Evolutionary conservation across 2,888 invertebrate genomes (phyloP).

Genomic region (Beris morrisii): DNA sequence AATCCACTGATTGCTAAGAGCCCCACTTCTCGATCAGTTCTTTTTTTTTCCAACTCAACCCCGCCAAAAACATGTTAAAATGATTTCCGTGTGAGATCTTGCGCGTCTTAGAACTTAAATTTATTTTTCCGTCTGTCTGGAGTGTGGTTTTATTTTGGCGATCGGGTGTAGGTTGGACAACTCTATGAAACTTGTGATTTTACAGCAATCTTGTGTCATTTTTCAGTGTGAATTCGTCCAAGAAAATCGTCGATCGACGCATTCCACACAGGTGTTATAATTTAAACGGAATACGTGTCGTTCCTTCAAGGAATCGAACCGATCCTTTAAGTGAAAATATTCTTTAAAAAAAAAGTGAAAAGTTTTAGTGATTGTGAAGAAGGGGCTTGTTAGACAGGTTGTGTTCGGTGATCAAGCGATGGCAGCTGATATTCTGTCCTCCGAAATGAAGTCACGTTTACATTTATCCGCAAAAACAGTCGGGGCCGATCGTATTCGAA

Average conservation of each 20-base stretch:
- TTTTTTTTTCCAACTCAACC: constrained; percentile 3
- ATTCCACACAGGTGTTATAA: constrained; percentile 6
- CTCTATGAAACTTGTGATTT: constrained; percentile 14
- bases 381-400: background rate
- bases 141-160: constrained; percentile 12
- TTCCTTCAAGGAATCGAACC: background rate
- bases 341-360: too few relatives aligned
- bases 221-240: constrained; percentile 10
- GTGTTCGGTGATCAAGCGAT: constrained; percentile 52
- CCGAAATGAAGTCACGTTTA: constrained; percentile 73
- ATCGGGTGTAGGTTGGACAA: constrained; percentile 11
- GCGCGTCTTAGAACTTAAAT: too few relatives aligned
- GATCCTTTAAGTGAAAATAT: background rate
- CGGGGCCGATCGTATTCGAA: constrained; percentile 78
- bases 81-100: too few relatives aligned
- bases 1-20: background rate
- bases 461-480: constrained; percentile 77
- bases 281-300: background rate
- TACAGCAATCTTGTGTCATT: constrained; percentile 17
- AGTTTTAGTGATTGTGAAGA: background rate
- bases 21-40: constrained; percentile 11
- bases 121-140: background rate
- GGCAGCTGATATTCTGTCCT: constrained; percentile 78
- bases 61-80: background rate
- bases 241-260: constrained; percentile 9